Percentiles rank a stretch among this genome's conserved stretches.
These are phyloP conservation scores for Dicranocentrus wangi DNA, from an alignment of 2,888 invertebrate genomes.

Conservation along the genomic window DNA sequence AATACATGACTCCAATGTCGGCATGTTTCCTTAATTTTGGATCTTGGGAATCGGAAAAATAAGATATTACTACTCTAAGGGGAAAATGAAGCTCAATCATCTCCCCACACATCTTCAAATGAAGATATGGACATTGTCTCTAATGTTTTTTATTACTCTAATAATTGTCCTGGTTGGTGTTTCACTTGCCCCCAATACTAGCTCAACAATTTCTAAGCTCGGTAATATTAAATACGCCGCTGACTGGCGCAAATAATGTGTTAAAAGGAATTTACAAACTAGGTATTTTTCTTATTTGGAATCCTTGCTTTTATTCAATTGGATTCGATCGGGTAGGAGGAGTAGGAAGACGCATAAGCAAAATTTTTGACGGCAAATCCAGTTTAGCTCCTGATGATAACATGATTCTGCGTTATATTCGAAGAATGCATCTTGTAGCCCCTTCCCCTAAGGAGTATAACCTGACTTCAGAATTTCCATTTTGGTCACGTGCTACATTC, in stretches of 20 bases:
- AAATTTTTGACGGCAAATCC: not conserved
- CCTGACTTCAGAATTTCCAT: not conserved
- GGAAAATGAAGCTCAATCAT: conserved; percentile 16
- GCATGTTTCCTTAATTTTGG: too few species aligned
- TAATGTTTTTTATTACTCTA: not conserved
- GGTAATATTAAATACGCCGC: not conserved
- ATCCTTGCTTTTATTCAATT: too few species aligned
- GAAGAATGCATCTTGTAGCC: not conserved
- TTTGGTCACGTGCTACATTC: too few species aligned
- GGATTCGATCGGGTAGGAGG: too few species aligned
- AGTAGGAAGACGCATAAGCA: not conserved
- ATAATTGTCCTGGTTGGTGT: not conserved
- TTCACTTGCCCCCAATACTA: not conserved
- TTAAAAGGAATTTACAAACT: too few species aligned
- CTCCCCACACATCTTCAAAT: conserved; percentile 13
- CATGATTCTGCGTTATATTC: not conserved
- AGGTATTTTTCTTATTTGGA: too few species aligned
- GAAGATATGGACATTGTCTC: conserved; percentile 8
- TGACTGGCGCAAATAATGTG: too few species aligned
- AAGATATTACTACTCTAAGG: too few species aligned
- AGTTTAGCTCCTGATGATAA: not conserved
- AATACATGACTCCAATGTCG: too few species aligned
- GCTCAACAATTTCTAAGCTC: not conserved
- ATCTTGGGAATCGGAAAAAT: too few species aligned
- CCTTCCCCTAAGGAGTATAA: not conserved